Evolutionary conservation across 2,797 vertebrate species (phyloP), one percentile per base, ranked within the genome.

Genomic region (Hirundo rustica): DNA sequence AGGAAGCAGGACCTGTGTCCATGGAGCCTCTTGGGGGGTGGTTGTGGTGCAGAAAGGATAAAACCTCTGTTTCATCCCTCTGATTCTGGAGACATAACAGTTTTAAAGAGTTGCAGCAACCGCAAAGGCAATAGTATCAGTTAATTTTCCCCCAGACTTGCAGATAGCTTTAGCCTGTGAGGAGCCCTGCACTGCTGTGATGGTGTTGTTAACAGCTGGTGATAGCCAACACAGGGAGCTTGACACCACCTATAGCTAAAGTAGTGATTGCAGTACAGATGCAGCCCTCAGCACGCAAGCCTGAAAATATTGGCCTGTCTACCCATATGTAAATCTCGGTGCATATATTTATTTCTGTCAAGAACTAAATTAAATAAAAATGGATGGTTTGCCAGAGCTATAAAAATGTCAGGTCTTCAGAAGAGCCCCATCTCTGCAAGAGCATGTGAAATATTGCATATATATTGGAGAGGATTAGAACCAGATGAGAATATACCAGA

Each of bases 281-380:
- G 48, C 74, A 85, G 77, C 57, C 74, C 50, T 81, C 45, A 44
- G 73, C 16, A 44, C 58, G 82, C 30, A 70, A 71, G 40, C 58
- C 66, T 92, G 77, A 85, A 93, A 96, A 88, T 78, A 68, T 20
- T 83, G 73, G 58, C 66, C 16, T 23, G 71, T 88, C 83, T 89
- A 67, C 72, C 57, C 40, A 12, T 94, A 93, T 91, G 96, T 95
- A 95, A 93, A 95, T 94, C 85, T 94, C 45, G 21, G 74, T 58
- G 60, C 71, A 47, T 92, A 76, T 93, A 95, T 94, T 92, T 94
- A 82, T 93, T 91, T 91, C 80, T 94, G 91, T 92, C 77, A 85
- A 88, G 90, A 93, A 89, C 88, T 92, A 95, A 95, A 95, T 96
- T 96, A 95, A 96, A 95, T 87, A 92, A 94, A 90, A 96, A 92